These are phyloP conservation scores for Anoplius nigerrimus DNA, from an alignment of 2,888 invertebrate species.

Conservation along the genomic window DNA sequence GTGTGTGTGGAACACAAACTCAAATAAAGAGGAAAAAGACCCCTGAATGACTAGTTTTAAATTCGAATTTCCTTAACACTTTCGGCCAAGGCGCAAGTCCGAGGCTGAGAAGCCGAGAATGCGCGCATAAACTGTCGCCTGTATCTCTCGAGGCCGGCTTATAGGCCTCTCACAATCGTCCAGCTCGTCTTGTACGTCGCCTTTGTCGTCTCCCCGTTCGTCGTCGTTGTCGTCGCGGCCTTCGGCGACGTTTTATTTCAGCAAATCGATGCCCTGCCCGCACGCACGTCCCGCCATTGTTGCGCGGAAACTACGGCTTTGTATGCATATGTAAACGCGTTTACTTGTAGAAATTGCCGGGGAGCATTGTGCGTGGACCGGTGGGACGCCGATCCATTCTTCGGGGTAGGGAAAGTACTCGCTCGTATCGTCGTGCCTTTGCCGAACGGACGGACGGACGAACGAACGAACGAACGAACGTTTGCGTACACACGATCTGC, in stretches of 20 bases:
- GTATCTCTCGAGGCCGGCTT: slow-evolving; percentile 3
- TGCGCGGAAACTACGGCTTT: slow-evolving; percentile 58
- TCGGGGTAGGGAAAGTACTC: slow-evolving; percentile 44
- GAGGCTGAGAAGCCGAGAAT: slow-evolving; percentile 50
- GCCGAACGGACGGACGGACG: slow-evolving; percentile 10
- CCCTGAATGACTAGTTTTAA: too few species aligned
- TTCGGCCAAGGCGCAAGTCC: slow-evolving; percentile 31
- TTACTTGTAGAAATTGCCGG: slow-evolving; percentile 58
- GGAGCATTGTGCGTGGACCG: slow-evolving; percentile 52
- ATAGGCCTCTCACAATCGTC: slow-evolving; percentile 25
- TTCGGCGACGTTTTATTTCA: slow-evolving; percentile 56
- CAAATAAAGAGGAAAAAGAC: too few species aligned
- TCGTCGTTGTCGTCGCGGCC: slow-evolving; percentile 16
- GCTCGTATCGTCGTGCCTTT: not conserved
- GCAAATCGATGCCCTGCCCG: slow-evolving; percentile 57
- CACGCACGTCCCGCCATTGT: slow-evolving; percentile 52
- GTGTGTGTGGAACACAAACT: too few species aligned
- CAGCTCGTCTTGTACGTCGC: slow-evolving; percentile 26
- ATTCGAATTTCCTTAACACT: too few species aligned
- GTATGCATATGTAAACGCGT: slow-evolving; percentile 66
- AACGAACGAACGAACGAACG: slow-evolving; percentile 8
- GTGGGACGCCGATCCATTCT: slow-evolving; percentile 49
- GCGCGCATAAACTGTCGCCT: slow-evolving; percentile 42
- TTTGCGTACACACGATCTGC: not conserved
- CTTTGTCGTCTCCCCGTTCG: slow-evolving; percentile 6